Base-by-base conservation (phyloP, 1,140 invertebrate genomes). In the Drosophila repleta region DNA sequence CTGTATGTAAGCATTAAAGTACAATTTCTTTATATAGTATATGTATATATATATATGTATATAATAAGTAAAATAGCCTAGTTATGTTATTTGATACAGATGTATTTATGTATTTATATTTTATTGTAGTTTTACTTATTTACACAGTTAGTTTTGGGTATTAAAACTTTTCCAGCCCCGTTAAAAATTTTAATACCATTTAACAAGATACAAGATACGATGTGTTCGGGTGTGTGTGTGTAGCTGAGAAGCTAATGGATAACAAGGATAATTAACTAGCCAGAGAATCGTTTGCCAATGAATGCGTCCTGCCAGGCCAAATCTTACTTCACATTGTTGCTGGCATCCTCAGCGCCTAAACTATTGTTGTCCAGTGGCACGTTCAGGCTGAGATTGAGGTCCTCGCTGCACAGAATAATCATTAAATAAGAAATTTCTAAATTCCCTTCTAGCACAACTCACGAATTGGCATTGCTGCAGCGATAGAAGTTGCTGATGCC, bases 161-260 rank as follows among this genome's bases (percentile, higher is more conserved):
- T 85, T 89, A 89, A 89, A 89, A 82, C 82, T 81, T 89, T 79
- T 80, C 84, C 84, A 89, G 81, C 84, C 84, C 76, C 74, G 58
- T 76, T 61, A 73, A 77, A 89, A 85, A 76, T 82, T 84, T 82
- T 85, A 89, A 89, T 82, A 82, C 57, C 61, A 61, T 37, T 51
- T 43, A n/a, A 72, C 17, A 41, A 43, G n/a, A 61, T 55, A 56
- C 18, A 63, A 51, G 3, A 57, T 61, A 53, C 69, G 7, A 35
- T 35, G 32, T 35, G 11, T 35, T 2, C 2, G 32, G 29, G 29
- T 32, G 29, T 32, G 29, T 32, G 29, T 24, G 48, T 58, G 18
- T 67, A 41, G 66, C 66, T 37, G 65, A 62, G 62, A 56, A 29
- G 29, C 29, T 29, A 29, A 62, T 52, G 57, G 29, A 64, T 76